Conservation (phyloP, 2,113 vertebrate species). For the Lepus americanus region DNA sequence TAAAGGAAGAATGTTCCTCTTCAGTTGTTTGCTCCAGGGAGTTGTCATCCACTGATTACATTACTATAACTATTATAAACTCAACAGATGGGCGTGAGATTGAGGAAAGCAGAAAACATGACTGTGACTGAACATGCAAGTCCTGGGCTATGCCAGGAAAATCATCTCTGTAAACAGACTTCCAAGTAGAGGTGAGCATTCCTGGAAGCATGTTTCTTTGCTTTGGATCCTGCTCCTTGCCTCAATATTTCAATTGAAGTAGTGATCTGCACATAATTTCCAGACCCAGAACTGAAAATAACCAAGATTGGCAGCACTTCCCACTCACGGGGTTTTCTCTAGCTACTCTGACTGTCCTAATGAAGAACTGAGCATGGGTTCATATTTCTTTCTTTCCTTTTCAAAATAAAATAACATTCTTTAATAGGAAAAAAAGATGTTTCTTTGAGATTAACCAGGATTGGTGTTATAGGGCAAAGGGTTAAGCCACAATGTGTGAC, state of each 20-base stretch:
- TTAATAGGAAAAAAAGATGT: neutral
- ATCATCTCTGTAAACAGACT: neutral
- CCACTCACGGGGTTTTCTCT: neutral
- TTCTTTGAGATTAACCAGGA: neutral
- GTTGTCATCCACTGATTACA: neutral
- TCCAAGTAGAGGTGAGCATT: neutral
- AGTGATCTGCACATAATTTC: neutral
- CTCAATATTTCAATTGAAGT: neutral
- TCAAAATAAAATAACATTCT: neutral
- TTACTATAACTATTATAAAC: constrained; percentile 2
- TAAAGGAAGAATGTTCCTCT: constrained; percentile 3
- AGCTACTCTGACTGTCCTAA: neutral
- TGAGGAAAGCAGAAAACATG: neutral
- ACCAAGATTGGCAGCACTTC: neutral
- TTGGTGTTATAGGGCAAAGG: too few species aligned
- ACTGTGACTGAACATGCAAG: neutral
- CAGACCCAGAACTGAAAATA: neutral
- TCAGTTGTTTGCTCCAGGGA: neutral
- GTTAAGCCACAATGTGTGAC: too few species aligned
- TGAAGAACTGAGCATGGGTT: neutral
- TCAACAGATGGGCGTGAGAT: neutral
- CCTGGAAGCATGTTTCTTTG: constrained; percentile 1
- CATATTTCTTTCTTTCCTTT: neutral
- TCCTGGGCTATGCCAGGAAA: neutral
- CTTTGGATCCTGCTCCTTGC: neutral